Base-by-base conservation (phyloP, 2,888 invertebrate genomes). In the Morinoia aosen region DNA sequence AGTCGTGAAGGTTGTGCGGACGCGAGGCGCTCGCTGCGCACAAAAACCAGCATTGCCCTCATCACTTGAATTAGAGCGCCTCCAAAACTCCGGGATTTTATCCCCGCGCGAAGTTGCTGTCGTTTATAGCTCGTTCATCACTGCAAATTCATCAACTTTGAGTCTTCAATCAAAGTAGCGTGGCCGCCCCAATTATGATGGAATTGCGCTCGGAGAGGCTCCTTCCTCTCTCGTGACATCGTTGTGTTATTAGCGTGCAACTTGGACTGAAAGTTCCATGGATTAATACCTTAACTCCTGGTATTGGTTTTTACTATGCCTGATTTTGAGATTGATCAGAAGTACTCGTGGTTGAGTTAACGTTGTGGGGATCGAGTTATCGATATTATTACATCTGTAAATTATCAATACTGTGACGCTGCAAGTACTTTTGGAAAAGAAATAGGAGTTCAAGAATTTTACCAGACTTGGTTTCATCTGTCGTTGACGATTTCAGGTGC, bases 151-250 rank as follows among this genome's bases (percentile, higher is more conserved):
- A 19, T 48, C 90, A 90, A 90, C 40, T 90, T 90, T 48, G 90
- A 90, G 90, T 48, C 88, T 90, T 90, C 40, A 90, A 90, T 90
- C 40, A 90, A 90, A 90, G 90, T 90, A 39, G 90, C 90, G 90
- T 90, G 48, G 16, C 33, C 76, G 76, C 76, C 76, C 76, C 16
- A 61, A 76, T 76, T 76, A 33, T 76, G 76, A 33, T 76, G 76
- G 76, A 33, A 76, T 76, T 76, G 76, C 12, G 25, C 33, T 33
- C 76, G 16, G 33, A 76, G 76, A 16, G 76, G 10, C 16, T 16
- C 3, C 76, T 76, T 33, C 25, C 76, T 33, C 76, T 76, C 76
- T 8, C 76, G 76, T 33, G 10, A 76, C 76, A 76, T 76, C 33
- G 33, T 33, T 76, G 76, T 8, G 76, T 76, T 33, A 33, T 76